Evolutionary conservation across 2,797 vertebrate genomes (phyloP).

Genomic region (Zenarchopterus dispar): DNA sequence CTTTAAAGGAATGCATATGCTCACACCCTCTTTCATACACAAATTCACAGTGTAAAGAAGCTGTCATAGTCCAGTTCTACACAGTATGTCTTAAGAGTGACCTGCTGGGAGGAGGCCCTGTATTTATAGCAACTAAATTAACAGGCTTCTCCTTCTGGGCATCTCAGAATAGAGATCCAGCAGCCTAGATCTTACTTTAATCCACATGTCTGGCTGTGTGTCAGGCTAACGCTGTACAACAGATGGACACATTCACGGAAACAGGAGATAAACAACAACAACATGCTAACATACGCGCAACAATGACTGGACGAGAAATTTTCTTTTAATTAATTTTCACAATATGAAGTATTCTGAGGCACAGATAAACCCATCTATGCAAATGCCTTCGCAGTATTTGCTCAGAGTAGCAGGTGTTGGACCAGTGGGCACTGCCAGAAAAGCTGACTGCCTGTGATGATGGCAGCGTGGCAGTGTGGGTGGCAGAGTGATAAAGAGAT

Average conservation of each 20-base stretch:
- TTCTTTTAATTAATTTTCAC: not conserved
- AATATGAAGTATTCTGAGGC: constrained; percentile 7
- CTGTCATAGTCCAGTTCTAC: constrained; percentile 34
- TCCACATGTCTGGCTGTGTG: constrained; percentile 35
- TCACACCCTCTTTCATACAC: not conserved
- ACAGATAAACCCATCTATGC: not conserved
- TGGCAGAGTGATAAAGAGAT: constrained; percentile 41
- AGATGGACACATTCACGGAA: constrained; percentile 12
- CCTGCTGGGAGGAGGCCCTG: constrained; percentile 50
- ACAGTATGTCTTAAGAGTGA: constrained; percentile 48
- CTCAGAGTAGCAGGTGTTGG: constrained; percentile 58
- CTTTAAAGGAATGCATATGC: constrained; percentile 4
- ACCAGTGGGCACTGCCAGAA: constrained; percentile 47
- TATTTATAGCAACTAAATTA: constrained; percentile 79
- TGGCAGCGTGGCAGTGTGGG: constrained; percentile 11
- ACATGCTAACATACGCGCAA: constrained; percentile 1
- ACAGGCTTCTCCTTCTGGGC: constrained; percentile 66
- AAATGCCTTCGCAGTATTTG: constrained; percentile 18
- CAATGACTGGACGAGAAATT: not conserved
- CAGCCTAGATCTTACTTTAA: constrained; percentile 63
- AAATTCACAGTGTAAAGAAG: constrained; percentile 24
- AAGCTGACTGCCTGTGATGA: constrained; percentile 22
- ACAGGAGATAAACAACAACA: constrained; percentile 30
- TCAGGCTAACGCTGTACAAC: constrained; percentile 20
- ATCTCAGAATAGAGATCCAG: constrained; percentile 67